phyloP scores from a whole-genome alignment of 1,140 invertebrate species.

The Temnothorax longispinosus region DNA sequence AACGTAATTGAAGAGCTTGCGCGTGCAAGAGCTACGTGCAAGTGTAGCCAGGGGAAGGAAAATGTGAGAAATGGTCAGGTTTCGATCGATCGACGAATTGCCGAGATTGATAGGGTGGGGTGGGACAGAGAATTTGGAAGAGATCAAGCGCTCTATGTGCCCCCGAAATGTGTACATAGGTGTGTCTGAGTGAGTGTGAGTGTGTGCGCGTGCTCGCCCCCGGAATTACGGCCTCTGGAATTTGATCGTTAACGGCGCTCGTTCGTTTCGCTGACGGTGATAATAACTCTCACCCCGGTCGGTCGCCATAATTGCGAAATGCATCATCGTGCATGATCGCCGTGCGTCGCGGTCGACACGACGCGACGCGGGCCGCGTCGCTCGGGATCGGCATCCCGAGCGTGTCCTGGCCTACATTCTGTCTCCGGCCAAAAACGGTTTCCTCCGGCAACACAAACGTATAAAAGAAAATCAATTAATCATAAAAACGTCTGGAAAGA shows the following conservation, averaged over 20 bases:
- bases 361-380: background rate
- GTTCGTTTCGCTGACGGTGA: slow-evolving; percentile 41
- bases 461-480: background rate
- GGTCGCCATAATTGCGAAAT: slow-evolving; percentile 53
- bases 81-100: slow-evolving; percentile 29
- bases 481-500: background rate
- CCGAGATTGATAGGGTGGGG: slow-evolving; percentile 26
- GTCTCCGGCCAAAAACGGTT: background rate
- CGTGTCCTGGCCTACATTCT: slow-evolving; percentile 13
- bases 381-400: slow-evolving; percentile 1
- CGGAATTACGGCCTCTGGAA: slow-evolving; percentile 49
- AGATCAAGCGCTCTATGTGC: background rate
- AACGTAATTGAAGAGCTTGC: slow-evolving; percentile 24
- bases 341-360: background rate
- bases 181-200: slow-evolving; percentile 22
- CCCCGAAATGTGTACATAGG: background rate
- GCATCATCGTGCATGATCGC: slow-evolving; percentile 35
- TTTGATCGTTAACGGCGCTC: slow-evolving; percentile 53
- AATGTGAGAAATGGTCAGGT: slow-evolving; percentile 12
- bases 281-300: slow-evolving; percentile 51
- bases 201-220: slow-evolving; percentile 7
- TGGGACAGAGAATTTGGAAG: slow-evolving; percentile 29
- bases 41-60: slow-evolving; percentile 23
- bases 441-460: background rate
- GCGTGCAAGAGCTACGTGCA: background rate